Evolutionary conservation across 2,113 vertebrate genomes (phyloP).

Genomic region (Saccopteryx leptura): DNA sequence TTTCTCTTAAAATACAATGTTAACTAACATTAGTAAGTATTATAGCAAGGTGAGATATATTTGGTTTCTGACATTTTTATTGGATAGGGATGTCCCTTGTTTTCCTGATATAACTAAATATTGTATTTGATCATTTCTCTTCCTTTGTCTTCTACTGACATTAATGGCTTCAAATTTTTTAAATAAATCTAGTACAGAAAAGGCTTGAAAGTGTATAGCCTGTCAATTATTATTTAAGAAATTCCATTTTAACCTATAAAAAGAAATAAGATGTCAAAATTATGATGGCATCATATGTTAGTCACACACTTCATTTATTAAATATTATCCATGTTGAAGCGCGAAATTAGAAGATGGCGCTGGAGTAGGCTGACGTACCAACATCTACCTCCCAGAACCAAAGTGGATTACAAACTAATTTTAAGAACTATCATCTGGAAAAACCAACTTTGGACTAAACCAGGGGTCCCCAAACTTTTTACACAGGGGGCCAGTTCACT

Average conservation of each 20-base stretch:
- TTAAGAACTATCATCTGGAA: too few relatives aligned
- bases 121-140: conserved; percentile 17
- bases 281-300: conserved; percentile 45
- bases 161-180: conserved; percentile 45
- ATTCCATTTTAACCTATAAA: conserved; percentile 68
- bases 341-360: conserved; percentile 59
- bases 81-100: conserved; percentile 6
- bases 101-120: conserved; percentile 54
- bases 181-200: conserved; percentile 28
- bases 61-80: conserved; percentile 64
- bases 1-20: background rate
- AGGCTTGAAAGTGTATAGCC: background rate
- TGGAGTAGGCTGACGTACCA: background rate
- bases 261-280: conserved; percentile 70
- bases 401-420: too few relatives aligned
- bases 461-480: too few relatives aligned
- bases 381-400: too few relatives aligned
- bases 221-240: conserved; percentile 62
- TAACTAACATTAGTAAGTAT: background rate
- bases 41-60: conserved; percentile 21
- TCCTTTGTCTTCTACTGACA: conserved; percentile 53
- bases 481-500: too few relatives aligned
- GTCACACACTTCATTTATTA: conserved; percentile 66
- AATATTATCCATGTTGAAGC: conserved; percentile 66
- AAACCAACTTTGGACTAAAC: too few relatives aligned